Evolutionary conservation across 2,888 invertebrate species (phyloP), one percentile per base, ranked within the genome.

Genomic region (Dynastes hyllus): DNA sequence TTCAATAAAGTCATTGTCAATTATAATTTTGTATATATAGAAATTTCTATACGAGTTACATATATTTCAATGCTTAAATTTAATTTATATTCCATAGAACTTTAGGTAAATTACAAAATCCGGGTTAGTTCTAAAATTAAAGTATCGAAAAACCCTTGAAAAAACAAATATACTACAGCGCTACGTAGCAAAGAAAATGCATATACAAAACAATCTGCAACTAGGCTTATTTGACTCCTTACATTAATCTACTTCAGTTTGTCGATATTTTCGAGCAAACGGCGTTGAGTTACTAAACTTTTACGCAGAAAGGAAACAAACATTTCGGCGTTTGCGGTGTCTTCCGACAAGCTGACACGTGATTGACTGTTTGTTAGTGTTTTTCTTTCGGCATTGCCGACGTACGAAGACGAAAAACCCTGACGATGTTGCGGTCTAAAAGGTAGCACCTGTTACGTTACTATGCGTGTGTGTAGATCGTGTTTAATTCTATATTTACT

Each of bases 301-400:
- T 55, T 22, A 55, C 55, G 55, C 55, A 8, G 16, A 55, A 55
- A n/a, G 55, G 55, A 55, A 55, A 55, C 55, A 55, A 55, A 55
- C 55, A 55, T 55, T n/a, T 55, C 55, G 22, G 55, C 11, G 45
- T 45, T 45, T 55, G 16, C 55, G 55, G 6, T n/a, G 55, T 16
- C 55, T 55, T 22, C 55, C 22, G 55, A 55, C 55, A 45, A 45
- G 45, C 45, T 55, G 55, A 55, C 55, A 55, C 55, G n/a, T 55
- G 55, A 55, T 55, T 55, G 55, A 55, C 55, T 55, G 55, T 55
- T 55, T 55, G 55, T 55, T 55, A 55, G 55, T 22, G 55, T 55
- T 55, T 55, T n/a, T 55, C 22, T n/a, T 55, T 55, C 55, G 55
- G 55, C n/a, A 16, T 22, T n/a, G 55, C 45, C 45, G 45, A 45